Evolutionary conservation across 1,140 invertebrate genomes (phyloP).

Genomic region (Drosophila nasuta): DNA sequence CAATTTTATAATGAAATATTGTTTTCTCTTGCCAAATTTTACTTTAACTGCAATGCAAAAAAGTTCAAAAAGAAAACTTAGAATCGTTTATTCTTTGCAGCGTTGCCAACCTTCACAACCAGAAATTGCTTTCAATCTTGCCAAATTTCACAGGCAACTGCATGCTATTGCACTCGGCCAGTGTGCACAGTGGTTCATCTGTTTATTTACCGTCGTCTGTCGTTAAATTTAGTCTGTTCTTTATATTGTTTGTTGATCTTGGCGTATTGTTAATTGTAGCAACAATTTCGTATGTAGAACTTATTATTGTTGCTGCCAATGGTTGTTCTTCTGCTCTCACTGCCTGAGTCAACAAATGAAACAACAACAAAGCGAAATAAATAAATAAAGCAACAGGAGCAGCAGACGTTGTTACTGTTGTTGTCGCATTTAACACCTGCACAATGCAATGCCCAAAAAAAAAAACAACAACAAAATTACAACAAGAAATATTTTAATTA

Average conservation of each 20-base stretch:
- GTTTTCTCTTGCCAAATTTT: too few relatives aligned
- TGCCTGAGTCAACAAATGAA: constrained; percentile 35
- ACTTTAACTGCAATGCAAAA: too few relatives aligned
- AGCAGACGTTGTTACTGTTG: constrained; percentile 17
- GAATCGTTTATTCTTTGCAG: background rate
- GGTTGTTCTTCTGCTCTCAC: constrained; percentile 19
- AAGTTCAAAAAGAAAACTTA: too few relatives aligned
- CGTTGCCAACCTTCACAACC: background rate
- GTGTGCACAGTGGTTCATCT: constrained; percentile 6
- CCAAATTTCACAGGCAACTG: background rate
- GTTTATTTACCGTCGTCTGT: constrained; percentile 17
- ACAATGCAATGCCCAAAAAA: constrained; percentile 54
- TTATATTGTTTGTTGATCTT: constrained; percentile 18
- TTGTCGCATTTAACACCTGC: constrained; percentile 58
- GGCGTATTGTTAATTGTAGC: constrained; percentile 19
- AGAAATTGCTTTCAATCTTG: background rate
- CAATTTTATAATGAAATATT: too few relatives aligned
- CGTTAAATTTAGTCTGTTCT: constrained; percentile 1
- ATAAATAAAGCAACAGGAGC: constrained; percentile 48
- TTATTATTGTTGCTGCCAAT: constrained; percentile 18
- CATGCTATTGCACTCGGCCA: background rate
- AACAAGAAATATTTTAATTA: constrained; percentile 39
- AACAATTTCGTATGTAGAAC: constrained; percentile 17
- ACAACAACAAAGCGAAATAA: constrained; percentile 28
- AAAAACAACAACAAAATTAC: constrained; percentile 21